Evolutionary conservation across 2,797 vertebrate genomes (phyloP).

Genomic region (Spinus pinus): DNA sequence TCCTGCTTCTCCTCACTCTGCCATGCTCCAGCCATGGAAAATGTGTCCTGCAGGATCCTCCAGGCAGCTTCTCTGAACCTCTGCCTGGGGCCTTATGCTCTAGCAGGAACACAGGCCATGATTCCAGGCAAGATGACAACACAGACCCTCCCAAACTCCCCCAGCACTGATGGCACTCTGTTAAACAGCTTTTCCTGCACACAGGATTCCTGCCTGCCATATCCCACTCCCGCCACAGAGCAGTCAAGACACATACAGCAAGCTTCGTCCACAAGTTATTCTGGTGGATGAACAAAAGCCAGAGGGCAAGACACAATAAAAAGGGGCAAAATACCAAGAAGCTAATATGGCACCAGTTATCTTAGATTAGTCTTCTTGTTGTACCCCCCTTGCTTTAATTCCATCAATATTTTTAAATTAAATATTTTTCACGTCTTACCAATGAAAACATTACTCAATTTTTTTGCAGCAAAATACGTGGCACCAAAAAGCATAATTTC

Average conservation of each 20-base stretch:
- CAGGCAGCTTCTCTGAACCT: background rate
- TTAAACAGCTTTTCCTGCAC: background rate
- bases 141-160: background rate
- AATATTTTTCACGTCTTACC: background rate
- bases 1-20: background rate
- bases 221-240: background rate
- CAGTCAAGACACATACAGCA: background rate
- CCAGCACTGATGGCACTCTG: background rate
- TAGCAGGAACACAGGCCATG: background rate
- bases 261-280: background rate
- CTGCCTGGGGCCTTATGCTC: background rate
- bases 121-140: background rate
- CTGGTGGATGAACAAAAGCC: background rate
- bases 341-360: background rate
- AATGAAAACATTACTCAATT: background rate
- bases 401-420: background rate
- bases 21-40: fast-evolving
- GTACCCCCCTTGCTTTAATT: background rate
- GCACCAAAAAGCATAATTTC: background rate
- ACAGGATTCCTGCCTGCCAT: background rate
- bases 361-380: background rate
- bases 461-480: background rate
- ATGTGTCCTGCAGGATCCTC: background rate
- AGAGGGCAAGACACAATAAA: background rate
- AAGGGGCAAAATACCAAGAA: background rate